Conservation (phyloP, 30 jellyfish, hydroid and myxozoan species). For the Turritopsis rubra region DNA sequence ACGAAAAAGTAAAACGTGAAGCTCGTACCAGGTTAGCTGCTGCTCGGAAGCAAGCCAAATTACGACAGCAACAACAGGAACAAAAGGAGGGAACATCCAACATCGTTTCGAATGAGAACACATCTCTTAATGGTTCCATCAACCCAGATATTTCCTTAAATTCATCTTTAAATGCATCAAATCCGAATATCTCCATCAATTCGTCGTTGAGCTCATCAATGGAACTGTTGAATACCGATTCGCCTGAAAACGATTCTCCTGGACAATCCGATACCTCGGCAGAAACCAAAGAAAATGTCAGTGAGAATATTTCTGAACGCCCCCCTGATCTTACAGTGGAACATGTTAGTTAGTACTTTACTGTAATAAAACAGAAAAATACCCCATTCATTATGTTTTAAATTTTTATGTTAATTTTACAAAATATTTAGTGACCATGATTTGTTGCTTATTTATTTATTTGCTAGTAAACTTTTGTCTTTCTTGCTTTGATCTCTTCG, state of each 20-base stretch:
- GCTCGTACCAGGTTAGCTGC: constrained; percentile 37
- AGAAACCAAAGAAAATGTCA: background rate
- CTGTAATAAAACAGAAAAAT: background rate
- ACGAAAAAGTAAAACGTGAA: constrained; percentile 38
- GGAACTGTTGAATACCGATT: background rate
- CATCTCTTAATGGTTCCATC: background rate
- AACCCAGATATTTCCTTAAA: background rate
- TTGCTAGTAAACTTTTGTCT: too few relatives aligned
- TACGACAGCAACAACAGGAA: constrained; percentile 25
- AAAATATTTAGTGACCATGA: background rate
- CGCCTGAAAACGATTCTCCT: background rate
- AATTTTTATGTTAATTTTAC: background rate
- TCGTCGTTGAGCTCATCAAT: constrained; percentile 8
- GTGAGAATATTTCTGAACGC: background rate
- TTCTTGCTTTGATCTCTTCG: too few relatives aligned
- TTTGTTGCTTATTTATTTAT: background rate
- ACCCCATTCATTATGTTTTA: background rate
- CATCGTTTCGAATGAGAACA: too few relatives aligned
- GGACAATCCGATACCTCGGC: background rate
- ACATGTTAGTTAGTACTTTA: background rate
- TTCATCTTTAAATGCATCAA: background rate
- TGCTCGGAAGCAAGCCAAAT: constrained; percentile 33
- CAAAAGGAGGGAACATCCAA: background rate
- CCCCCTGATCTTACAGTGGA: background rate
- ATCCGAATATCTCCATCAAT: background rate